A percentile compares a stretch with the other conserved stretches of the same genome.
phyloP scores from a whole-genome alignment of 2,888 invertebrate genomes.

The Morpho deidamia region DNA sequence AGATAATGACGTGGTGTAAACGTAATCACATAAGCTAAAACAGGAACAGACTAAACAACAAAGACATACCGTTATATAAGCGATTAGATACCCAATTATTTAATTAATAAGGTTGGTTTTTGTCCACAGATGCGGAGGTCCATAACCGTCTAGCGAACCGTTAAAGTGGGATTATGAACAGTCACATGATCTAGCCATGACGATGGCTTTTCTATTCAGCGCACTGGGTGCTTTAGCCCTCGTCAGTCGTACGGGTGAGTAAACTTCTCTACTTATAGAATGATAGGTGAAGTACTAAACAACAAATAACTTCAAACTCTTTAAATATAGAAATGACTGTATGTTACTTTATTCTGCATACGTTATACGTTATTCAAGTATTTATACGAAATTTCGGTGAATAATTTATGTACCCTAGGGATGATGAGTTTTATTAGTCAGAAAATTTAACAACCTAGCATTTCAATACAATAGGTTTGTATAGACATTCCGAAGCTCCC shows the following conservation, averaged over 20 bases:
- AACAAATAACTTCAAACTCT: too few relatives aligned
- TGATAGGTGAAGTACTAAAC: too few relatives aligned
- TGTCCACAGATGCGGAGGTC: constrained; percentile 26
- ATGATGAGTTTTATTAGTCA: too few relatives aligned
- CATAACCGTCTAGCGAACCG: constrained; percentile 41
- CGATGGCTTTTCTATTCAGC: constrained; percentile 53
- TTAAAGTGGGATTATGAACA: constrained; percentile 54
- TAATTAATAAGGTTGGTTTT: constrained; percentile 19
- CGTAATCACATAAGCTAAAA: constrained; percentile 3
- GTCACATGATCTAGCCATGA: constrained; percentile 57
- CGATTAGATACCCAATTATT: constrained; percentile 4
- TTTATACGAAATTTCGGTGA: too few relatives aligned
- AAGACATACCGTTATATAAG: neutral
- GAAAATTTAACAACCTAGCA: too few relatives aligned
- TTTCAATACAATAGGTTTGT: too few relatives aligned
- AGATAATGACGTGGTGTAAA: too few relatives aligned
- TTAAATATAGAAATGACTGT: too few relatives aligned
- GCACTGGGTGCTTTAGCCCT: constrained; percentile 60
- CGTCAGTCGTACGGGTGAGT: constrained; percentile 60
- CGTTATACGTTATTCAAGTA: too few relatives aligned
- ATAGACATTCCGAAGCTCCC: too few relatives aligned
- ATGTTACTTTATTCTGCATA: too few relatives aligned
- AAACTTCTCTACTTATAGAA: neutral
- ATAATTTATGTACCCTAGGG: too few relatives aligned
- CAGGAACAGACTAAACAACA: constrained; percentile 5